Base-by-base conservation (phyloP, 2,888 invertebrate species). In the Ophonus ardosiacus region DNA sequence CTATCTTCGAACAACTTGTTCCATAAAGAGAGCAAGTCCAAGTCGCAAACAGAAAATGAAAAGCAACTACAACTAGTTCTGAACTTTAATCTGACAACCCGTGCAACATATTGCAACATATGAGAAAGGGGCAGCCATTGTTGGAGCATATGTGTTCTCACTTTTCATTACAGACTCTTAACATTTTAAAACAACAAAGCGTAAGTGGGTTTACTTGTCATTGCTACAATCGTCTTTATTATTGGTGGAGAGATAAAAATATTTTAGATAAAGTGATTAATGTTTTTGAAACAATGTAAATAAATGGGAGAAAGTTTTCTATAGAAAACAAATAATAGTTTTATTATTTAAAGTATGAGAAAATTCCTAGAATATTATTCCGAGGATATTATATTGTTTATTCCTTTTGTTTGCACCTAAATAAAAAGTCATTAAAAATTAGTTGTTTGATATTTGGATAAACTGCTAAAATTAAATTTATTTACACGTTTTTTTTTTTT, bases 181-280 rank as follows among this genome's bases (percentile, higher is more conserved):
- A 84, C 78, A 65, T 61, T 83, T 83, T 61, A 76, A 83, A 76
- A 74, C 61, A 83, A 83, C 59, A 71, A 74, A 83, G 51, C 57
- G 57, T 51, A 71, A 51, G 57, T 7, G 68, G 8, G 81, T 68
- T 68, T 38, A 31, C 40, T 74, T 82, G 82, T 71, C 82, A 74
- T 15, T 31, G 59, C 51, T 68, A 13, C 17, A 51, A 81, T 18
- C 59, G 15, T 59, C 7, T 18, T 63, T 21, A 63, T 13, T 24
- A 63, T 24, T 63, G 63, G 24, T 63, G 21, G 8, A 8, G 13
- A 63, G 63, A 63, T 31, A 31, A 31, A 31, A 31, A 31, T 63
- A 24, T 63, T 13, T 10, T 8, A 10, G 63, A 63, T 68, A 31
- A 68, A 68, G 15, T 15, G 40, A 40, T 68, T 68, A 38, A 40